Evolutionary conservation across 2,113 vertebrate genomes (phyloP), one percentile per base, ranked within the genome.

Genomic region (Echinops telfairi): DNA sequence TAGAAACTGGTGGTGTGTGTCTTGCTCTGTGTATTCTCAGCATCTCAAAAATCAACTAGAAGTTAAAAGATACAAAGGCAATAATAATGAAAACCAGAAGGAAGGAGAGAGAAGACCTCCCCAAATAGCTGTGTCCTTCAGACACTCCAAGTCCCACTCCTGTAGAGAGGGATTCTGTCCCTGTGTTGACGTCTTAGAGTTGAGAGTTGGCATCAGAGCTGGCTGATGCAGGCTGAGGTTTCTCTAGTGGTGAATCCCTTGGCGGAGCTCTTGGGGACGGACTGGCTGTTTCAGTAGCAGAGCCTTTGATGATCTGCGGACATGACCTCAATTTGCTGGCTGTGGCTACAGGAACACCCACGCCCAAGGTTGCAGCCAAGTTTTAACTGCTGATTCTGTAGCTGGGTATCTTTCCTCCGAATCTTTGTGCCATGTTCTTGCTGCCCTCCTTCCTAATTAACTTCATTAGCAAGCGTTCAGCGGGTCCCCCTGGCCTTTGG

Each of bases 331-430:
- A 12, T 40, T 22, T 70, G 64, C 29, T 17, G 57, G 64, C 4
- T n/a, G 1, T 16, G 43, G 83, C 20, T 57, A 29, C 68, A 6
- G 0, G 8, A 6, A 36, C 22, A 31, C 7, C 40, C 19, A 25
- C 2, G 4, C 6, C 66, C 14, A 0, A 2, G 27, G 47, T 27
- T 23, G 5, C 20, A n/a, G 62, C 27, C 2, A 7, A 16, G 14
- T 25, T 16, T 19, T 66, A 17, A 8, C 27, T 1, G 4, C 3
- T 6, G 33, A 75, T 36, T 53, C 57, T 64, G n/a, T 66, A 38
- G 29, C 81, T 0, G 0, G 43, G 14, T 17, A 2, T 12, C 53
- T 75, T 36, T 58, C 40, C 36, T 40, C 66, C 3, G 43, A 43
- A 47, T 29, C 27, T 27, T 47, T 31, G 22, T 4, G n/a, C n/a